Base-by-base conservation (phyloP, 1,140 invertebrate species). In the Bombus haemorrhoidalis region DNA sequence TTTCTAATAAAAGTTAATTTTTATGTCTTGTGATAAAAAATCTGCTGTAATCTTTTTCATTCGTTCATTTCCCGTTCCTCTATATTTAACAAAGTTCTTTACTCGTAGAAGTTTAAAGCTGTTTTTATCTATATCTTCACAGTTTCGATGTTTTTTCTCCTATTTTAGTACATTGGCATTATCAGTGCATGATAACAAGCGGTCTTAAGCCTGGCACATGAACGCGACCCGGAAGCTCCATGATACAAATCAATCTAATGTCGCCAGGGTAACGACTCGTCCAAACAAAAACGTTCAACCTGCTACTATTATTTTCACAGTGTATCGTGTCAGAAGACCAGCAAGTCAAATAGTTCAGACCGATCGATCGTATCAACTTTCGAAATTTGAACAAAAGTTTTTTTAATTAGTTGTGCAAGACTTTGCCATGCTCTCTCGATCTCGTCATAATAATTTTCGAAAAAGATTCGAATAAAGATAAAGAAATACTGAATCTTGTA, bases 1-100 rank as follows among this genome's bases (percentile, higher is more conserved):
- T 94, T 93, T 94, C 86, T 91, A 95, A 95, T 94, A 95, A 95
- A 95, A 94, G 91, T 90, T 93, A 85, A 92, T 91, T 92, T 92
- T 91, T 93, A 93, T 90, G 91, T 93, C 91, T 95, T 93, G 93
- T 93, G 92, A 95, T 93, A 94, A 92, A 92, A 76, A 18, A 6
- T 2, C 28, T 41, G 69, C 8, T 71, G 2, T 39, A n/a, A 41
- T 83, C 32, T 39, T 10, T 86, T 73, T 69, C 85, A 68, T 85
- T 68, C 64, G 53, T 85, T 12, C 1, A 9, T 32, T 37, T 32
- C 22, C 64, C 43, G 1, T 76, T 62, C 22, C 3, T 28, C 25
- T 3, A 62, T 39, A 15, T 41, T 22, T 28, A 0, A 18, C 39
- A 9, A 18, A 73, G 4, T 28, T 73, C 3, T 8, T 9, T n/a